Percentiles rank a stretch among this genome's conserved stretches.
Conservation (phyloP, 1,140 invertebrate species). For the Chymomyza costata region DNA sequence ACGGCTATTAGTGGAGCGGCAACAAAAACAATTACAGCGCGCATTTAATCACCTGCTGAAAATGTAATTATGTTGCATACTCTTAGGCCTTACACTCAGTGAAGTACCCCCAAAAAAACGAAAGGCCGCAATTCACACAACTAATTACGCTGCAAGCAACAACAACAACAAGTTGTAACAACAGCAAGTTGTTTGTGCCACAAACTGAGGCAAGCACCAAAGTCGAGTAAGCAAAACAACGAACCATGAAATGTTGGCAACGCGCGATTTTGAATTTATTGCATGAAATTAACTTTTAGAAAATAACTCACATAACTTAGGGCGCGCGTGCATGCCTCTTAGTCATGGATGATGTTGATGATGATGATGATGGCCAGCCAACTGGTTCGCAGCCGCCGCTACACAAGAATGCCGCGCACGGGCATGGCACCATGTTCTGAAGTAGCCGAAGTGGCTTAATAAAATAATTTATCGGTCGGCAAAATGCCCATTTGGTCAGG, state of each 20-base stretch:
- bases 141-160: constrained; percentile 28
- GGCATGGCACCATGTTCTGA: too few species aligned
- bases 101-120: not conserved
- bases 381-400: too few species aligned
- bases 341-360: too few species aligned
- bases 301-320: constrained; percentile 71
- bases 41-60: constrained; percentile 75
- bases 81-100: constrained; percentile 29
- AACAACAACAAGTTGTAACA: constrained; percentile 13
- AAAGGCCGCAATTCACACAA: constrained; percentile 16
- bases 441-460: constrained; percentile 64
- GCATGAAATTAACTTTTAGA: constrained; percentile 69
- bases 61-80: constrained; percentile 73
- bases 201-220: constrained; percentile 27
- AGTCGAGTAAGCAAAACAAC: constrained; percentile 5
- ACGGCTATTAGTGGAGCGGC: constrained; percentile 53
- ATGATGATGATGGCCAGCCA: too few species aligned
- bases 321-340: constrained; percentile 11
- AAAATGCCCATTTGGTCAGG: constrained; percentile 51
- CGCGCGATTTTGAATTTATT: constrained; percentile 71
- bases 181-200: constrained; percentile 1
- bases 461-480: constrained; percentile 66
- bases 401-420: too few species aligned
- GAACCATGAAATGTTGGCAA: constrained; percentile 45
- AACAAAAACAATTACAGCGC: constrained; percentile 67